Conservation (phyloP, 2,113 vertebrate species). For the Pollachius pollachius region DNA sequence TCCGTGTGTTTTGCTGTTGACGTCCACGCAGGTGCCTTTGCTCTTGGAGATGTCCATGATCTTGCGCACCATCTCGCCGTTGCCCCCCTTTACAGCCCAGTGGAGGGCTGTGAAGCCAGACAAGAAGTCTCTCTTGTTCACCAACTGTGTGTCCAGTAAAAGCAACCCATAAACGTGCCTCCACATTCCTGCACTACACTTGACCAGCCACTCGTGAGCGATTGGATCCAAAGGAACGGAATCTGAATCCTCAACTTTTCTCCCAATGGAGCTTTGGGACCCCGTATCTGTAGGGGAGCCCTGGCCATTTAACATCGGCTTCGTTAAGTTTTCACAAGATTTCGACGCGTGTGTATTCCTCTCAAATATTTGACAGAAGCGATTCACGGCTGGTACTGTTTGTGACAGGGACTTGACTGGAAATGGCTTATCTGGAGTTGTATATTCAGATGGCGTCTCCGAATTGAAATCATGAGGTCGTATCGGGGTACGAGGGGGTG, state of each 20-base stretch:
- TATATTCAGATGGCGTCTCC: neutral
- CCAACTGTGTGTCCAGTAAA: conserved; percentile 77
- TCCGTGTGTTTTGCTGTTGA: conserved; percentile 81
- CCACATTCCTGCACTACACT: conserved; percentile 83
- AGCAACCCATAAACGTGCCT: conserved; percentile 81
- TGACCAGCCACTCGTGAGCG: conserved; percentile 88
- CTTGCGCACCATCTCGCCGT: conserved; percentile 78
- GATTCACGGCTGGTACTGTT: neutral
- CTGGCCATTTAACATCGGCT: conserved; percentile 30
- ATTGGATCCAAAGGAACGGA: conserved; percentile 78
- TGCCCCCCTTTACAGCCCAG: conserved; percentile 92
- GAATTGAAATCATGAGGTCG: conserved; percentile 19
- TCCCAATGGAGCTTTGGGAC: conserved; percentile 49
- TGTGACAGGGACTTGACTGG: conserved; percentile 48
- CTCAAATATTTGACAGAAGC: conserved; percentile 13
- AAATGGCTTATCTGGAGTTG: conserved; percentile 51
- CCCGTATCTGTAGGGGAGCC: conserved; percentile 48
- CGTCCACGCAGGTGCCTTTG: conserved; percentile 64
- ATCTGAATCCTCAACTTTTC: conserved; percentile 63
- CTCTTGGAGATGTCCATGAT: conserved; percentile 75
- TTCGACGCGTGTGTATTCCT: conserved; percentile 36
- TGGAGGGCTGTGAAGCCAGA: conserved; percentile 92
- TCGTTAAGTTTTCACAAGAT: conserved; percentile 37
- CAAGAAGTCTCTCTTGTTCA: conserved; percentile 84
- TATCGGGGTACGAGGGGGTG: conserved; percentile 21